Base-by-base conservation (phyloP, 2,888 invertebrate species). In the Cataglyphis cursor region DNA sequence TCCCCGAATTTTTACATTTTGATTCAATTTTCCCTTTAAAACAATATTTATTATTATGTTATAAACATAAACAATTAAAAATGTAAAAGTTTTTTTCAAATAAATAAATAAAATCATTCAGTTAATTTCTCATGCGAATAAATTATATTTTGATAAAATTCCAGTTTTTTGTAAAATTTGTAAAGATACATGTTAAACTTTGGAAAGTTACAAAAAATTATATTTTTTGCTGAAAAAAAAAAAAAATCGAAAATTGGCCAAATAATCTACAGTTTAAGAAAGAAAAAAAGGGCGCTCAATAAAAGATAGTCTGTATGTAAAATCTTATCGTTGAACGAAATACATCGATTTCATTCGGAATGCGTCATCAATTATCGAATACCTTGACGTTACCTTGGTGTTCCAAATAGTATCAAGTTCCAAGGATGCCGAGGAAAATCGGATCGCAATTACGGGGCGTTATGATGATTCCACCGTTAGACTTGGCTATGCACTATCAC, bases 401-500 rank as follows among this genome's bases (percentile, higher is more conserved):
- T 41, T 68, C 54, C 68, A 41, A 57, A 76, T 76, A 68, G 54
- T 54, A 76, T 5, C 41, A 54, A 76, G 41, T 76, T 76, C 68
- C 68, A 31, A 57, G 12, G 81, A 61, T 61, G 3, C 31, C 78
- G 15, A 62, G 76, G 64, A 81, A 75, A 86, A 85, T 83, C 80
- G 81, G 89, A 86, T 83, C 73, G 81, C 84, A 82, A 87, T 91
- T 88, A 76, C 85, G 80, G 61, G 75, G 68, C 81, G 74, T 83
- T 85, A 85, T 82, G 81, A 80, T 83, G 73, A 51, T 84, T 85
- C 85, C 82, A 90, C 86, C 85, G 87, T 90, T 90, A 88, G 75
- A 28, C 82, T 65, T 85, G 64, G 84, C 85, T 75, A 86, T 88
- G 87, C 88, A 87, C 83, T 87, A 89, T 90, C 89, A 80, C 62